Conservation (phyloP, 23 tunicate genomes). For the Trididemnum clinides region DNA sequence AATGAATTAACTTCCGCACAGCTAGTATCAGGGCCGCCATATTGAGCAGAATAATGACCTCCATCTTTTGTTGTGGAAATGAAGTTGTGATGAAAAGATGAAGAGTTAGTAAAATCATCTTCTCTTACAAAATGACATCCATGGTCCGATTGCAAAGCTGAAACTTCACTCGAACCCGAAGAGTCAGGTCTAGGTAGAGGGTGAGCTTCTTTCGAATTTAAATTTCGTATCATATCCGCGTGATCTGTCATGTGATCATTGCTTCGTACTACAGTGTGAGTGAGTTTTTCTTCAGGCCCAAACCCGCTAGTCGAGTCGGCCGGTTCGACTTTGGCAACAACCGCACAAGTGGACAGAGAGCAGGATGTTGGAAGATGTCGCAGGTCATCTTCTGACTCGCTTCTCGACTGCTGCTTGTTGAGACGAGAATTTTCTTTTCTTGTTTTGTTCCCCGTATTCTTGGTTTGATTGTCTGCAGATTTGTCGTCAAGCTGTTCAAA, state of each 20-base stretch:
- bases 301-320: not conserved
- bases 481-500: too few species aligned
- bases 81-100: not conserved
- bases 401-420: slow-evolving; percentile 6
- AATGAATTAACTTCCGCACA: not conserved
- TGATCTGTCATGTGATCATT: not conserved
- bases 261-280: not conserved
- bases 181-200: slow-evolving; percentile 40
- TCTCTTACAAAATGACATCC: not conserved
- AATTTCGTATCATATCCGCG: not conserved
- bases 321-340: slow-evolving; percentile 26
- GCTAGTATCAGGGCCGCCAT: not conserved
- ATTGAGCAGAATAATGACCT: not conserved
- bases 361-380: not conserved
- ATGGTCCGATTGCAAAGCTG: slow-evolving; percentile 20
- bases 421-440: not conserved
- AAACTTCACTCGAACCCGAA: slow-evolving; percentile 55
- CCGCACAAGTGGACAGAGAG: not conserved
- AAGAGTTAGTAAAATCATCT: not conserved
- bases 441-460: too few species aligned
- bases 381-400: slow-evolving; percentile 15
- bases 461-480: too few species aligned
- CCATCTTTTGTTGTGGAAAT: not conserved
- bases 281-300: not conserved
- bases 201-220: not conserved